phyloP scores from a whole-genome alignment of 2,113 vertebrate species.

The Gymnogyps californianus region DNA sequence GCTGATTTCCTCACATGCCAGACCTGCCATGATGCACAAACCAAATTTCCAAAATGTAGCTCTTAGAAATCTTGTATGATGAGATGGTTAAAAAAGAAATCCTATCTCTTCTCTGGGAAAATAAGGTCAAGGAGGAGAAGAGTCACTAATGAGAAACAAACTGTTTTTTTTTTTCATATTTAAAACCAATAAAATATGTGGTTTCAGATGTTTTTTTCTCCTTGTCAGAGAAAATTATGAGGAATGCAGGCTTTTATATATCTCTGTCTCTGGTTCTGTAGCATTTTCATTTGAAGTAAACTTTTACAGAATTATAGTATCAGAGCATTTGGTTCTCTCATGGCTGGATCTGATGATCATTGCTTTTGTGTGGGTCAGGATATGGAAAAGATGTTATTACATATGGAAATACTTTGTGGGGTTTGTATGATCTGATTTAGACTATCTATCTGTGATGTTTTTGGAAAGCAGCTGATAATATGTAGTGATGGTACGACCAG shows the following conservation, averaged over 20 bases:
- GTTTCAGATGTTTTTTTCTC: not conserved
- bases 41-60: not conserved
- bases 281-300: not conserved
- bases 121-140: not conserved
- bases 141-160: not conserved
- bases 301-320: not conserved
- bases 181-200: not conserved
- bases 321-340: not conserved
- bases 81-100: not conserved
- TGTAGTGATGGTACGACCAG: not conserved
- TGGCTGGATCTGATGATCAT: not conserved
- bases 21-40: constrained; percentile 22
- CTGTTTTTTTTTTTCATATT: not conserved
- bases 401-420: not conserved
- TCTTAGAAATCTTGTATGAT: not conserved
- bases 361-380: not conserved
- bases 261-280: not conserved
- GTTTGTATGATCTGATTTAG: not conserved
- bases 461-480: not conserved
- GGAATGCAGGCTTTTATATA: not conserved
- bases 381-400: not conserved
- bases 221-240: not conserved
- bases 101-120: not conserved
- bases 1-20: constrained; percentile 38
- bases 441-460: not conserved